phyloP scores from a whole-genome alignment of 2,797 vertebrate genomes.

The Ispidina lecontei region DNA sequence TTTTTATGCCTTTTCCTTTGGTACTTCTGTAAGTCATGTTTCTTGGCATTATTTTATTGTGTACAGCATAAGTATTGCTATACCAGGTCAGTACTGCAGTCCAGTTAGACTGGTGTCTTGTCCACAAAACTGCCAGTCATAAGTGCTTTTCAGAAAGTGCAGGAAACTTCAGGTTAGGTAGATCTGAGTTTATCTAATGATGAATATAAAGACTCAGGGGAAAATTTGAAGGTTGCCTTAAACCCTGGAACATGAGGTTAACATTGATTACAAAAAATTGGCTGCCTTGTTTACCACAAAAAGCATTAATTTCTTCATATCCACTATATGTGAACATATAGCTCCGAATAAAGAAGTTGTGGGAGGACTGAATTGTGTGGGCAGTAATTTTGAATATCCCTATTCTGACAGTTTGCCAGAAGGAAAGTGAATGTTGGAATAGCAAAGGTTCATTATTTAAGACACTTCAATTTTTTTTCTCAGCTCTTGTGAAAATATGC shows the following conservation, averaged over 20 bases:
- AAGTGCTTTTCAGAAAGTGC: background rate
- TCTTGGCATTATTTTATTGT: background rate
- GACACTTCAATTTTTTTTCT: background rate
- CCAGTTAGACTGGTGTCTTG: background rate
- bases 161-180: background rate
- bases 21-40: background rate
- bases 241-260: background rate
- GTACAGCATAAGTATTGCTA: background rate
- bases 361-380: background rate
- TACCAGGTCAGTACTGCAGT: background rate
- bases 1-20: background rate
- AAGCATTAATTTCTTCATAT: no score
- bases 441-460: background rate
- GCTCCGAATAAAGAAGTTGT: background rate
- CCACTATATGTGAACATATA: no score
- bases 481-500: background rate
- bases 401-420: background rate
- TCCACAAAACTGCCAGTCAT: background rate
- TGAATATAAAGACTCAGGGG: no score
- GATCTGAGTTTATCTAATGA: background rate
- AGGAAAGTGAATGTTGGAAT: background rate
- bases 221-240: background rate
- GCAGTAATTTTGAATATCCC: background rate
- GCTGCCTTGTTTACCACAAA: background rate
- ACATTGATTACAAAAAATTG: background rate